Conservation (phyloP, 2,113 vertebrate species). For the Sapayoa aenigma region DNA sequence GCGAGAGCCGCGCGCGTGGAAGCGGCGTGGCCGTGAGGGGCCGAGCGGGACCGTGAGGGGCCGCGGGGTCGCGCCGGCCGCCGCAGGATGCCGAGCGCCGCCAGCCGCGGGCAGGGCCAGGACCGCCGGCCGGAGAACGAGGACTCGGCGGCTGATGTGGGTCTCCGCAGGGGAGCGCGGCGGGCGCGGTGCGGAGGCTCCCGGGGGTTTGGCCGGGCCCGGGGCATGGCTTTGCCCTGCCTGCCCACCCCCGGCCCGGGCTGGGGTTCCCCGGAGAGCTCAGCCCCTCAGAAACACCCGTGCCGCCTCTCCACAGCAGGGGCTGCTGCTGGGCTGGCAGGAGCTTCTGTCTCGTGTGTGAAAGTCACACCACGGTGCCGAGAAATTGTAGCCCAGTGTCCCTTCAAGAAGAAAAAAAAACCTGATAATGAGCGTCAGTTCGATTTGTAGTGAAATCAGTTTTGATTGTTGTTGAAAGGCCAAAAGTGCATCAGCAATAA, state of each 20-base stretch:
- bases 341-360: background rate
- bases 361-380: background rate
- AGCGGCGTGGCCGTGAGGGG: background rate
- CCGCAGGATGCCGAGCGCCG: slow-evolving; percentile 68
- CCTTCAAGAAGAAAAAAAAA: background rate
- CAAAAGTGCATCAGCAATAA: background rate
- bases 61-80: background rate
- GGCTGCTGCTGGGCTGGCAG: background rate
- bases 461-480: background rate
- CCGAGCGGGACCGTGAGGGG: rapidly evolving
- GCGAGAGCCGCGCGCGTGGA: background rate
- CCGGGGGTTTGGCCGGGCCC: background rate
- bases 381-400: background rate
- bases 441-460: background rate
- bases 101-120: slow-evolving; percentile 57
- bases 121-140: slow-evolving; percentile 63
- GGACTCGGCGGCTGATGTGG: slow-evolving; percentile 72
- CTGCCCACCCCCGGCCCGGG: background rate
- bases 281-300: background rate
- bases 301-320: background rate
- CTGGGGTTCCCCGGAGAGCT: background rate
- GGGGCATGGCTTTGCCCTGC: background rate
- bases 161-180: slow-evolving; percentile 38
- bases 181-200: background rate
- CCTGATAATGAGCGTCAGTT: background rate